Evolutionary conservation across 2,113 vertebrate species (phyloP), one percentile per base, ranked within the genome.

Genomic region (Cyphomyrus plagiostoma): DNA sequence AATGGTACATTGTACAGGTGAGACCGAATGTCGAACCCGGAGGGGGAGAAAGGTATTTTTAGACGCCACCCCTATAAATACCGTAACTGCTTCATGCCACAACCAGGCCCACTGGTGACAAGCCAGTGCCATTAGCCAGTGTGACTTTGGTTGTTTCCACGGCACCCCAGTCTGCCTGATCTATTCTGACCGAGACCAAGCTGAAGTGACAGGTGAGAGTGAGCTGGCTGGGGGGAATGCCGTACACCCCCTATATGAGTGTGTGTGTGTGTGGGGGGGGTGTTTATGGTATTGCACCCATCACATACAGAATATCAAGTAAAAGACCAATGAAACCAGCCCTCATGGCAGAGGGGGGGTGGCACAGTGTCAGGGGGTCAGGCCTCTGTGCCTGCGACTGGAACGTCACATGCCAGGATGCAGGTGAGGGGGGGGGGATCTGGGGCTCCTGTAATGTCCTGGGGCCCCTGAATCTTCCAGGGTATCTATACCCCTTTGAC

Each of bases 41-140:
- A 2, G 26, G 66, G 70, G 1, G 70, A 77, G 26, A 77, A 39
- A 35, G 90, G 94, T 95, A 94, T 94, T 93, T 93, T 92, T 94
- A 96, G 92, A 88, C 9, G 11, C 8, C 23, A 88, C 48, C 93
- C 91, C 90, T 94, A 87, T 94, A 95, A 95, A 85, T 15, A 85
- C 21, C 23, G 1, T 19, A n/a, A 70, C 90, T 92, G 91, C 92
- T 90, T 86, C 90, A 91, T 91, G 90, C 94, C 90, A 88, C n/a
- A 2, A 1, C n/a, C 62, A 26, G 62, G n/a, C 62, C 58, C 58
- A 66, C 89, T 39, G n/a, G 39, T 89, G 56, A 89, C 90, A 92
- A 92, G 93, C 8, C n/a, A 77, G 30, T 17, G 30, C 30, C 70
- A 39, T 77, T 10, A 4, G 30, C 93, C 89, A 86, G 74, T 91